Evolutionary conservation across 2,888 invertebrate genomes (phyloP), one percentile per base, ranked within the genome.

Genomic region (Carcina quercana): DNA sequence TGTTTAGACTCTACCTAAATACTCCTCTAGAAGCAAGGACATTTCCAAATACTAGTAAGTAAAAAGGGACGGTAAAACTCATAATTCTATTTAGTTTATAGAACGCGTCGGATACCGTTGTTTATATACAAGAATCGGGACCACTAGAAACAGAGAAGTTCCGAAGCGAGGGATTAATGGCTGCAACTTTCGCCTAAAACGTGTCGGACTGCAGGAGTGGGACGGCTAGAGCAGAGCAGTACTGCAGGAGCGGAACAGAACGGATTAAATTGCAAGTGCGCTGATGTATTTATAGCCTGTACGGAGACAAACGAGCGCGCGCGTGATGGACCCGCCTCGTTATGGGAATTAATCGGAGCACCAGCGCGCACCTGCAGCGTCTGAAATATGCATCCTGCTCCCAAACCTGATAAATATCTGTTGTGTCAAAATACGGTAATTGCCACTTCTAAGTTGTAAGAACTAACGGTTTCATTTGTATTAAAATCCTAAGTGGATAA

Each of bases 211-310:
- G 45, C 49, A 50, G 45, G 46, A 44, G 42, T 43, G 28, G 50
- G 61, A 47, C 60, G 39, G 64, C 59, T 66, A 64, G 58, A 62
- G 57, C 60, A 53, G 46, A 43, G 47, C 51, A 53, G 54, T 66
- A 68, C 63, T 65, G n/a, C n/a, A n/a, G 58, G 53, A 73, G 62
- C 69, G 68, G 67, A 76, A 71, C 74, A 68, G 69, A 68, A 71
- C 65, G 74, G 80, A 82, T 82, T 82, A 80, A 82, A 82, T 78
- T 76, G 79, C 79, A 73, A 79, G 78, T 74, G 71, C 80, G 78
- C 69, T 82, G 82, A 82, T 78, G 79, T 82, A 82, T 82, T 82
- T 82, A 83, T 80, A 78, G 82, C 79, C 61, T 64, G 70, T 58
- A 66, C 64, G 64, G 79, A 80, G 82, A 82, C 83, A 82, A 82